Percentiles rank a stretch among this genome's conserved stretches.
Conservation (phyloP, 2,888 invertebrate genomes). For the Caenorhabditis zanzibari region DNA sequence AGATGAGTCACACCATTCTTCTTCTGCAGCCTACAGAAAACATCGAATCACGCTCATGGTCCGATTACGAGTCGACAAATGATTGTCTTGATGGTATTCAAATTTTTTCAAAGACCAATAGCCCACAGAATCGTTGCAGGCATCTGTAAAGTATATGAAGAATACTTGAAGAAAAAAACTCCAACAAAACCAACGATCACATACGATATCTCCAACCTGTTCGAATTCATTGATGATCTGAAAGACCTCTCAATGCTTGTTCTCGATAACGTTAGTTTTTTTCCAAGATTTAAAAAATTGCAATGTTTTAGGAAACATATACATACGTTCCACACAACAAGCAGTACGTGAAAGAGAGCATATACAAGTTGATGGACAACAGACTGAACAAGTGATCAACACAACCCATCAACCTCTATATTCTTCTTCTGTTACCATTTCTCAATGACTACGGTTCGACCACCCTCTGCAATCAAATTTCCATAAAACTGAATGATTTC, state of each 20-base stretch:
- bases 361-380: constrained; percentile 88
- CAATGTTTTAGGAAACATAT: constrained; percentile 86
- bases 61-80: constrained; percentile 95
- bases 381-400: constrained; percentile 51
- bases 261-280: constrained; percentile 67
- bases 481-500: neutral
- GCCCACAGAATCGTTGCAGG: constrained; percentile 84
- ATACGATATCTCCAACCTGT: constrained; percentile 95
- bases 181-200: constrained; percentile 97
- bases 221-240: constrained; percentile 97
- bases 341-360: constrained; percentile 99
- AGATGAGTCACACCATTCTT: constrained; percentile 90
- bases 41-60: constrained; percentile 97
- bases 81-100: constrained; percentile 78
- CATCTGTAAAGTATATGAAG: constrained; percentile 99
- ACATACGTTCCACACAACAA: constrained; percentile 98
- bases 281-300: neutral
- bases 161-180: constrained; percentile 95
- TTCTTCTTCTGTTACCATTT: neutral
- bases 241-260: constrained; percentile 96
- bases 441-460: constrained; percentile 26
- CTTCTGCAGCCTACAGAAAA: constrained; percentile 94
- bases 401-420: too few relatives aligned
- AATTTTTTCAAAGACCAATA: neutral
- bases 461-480: neutral